Base-by-base conservation (phyloP, 2,113 vertebrate species). In the Tupaia tana region DNA sequence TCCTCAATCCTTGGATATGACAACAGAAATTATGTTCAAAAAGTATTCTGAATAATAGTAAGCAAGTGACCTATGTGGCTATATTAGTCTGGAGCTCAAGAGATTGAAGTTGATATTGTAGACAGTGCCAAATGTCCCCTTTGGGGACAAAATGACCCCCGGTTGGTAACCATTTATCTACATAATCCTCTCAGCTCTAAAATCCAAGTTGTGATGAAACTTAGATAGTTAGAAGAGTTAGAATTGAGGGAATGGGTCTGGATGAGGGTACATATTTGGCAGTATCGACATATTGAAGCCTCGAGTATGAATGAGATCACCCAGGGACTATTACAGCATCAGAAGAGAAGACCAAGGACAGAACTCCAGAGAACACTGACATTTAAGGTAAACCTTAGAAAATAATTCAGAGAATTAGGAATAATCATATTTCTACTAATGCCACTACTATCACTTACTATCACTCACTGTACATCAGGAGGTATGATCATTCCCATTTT, bases 341-440 rank as follows among this genome's bases (percentile, higher is more conserved):
- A 91, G 56, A 73, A 31, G 84, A 31, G n/a, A 80, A 63, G 31
- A 74, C 54, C 2, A 11, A 66, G 14, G 22, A 86, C 6, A 89
- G 54, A 74, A 61, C 13, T 14, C 1, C 78, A 77, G 27, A 63
- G 31, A 93, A 3, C 20, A 75, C 56, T 91, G 67, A 59, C 58
- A 79, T 92, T 89, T 66, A 66, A 93, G 67, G 18, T 22, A 54
- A 86, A 86, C 16, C 64, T 86, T 61, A 90, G 69, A 86, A 73
- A 25, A 95, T 58, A 91, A 89, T 90, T 90, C 66, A 69, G 19
- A 94, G 18, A 96, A 86, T 6, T 56, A 64, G 19, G 22, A 75
- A n/a, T 3, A 78, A 77, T 24, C 74, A 24, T 66, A 94, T 58
- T 61, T 83, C 22, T 90, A 90, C 34, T n/a, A 82, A 71, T 66